Evolutionary conservation across 2,888 invertebrate species (phyloP), one percentile per base, ranked within the genome.

Genomic region (Vannuccia rotundouncinata): DNA sequence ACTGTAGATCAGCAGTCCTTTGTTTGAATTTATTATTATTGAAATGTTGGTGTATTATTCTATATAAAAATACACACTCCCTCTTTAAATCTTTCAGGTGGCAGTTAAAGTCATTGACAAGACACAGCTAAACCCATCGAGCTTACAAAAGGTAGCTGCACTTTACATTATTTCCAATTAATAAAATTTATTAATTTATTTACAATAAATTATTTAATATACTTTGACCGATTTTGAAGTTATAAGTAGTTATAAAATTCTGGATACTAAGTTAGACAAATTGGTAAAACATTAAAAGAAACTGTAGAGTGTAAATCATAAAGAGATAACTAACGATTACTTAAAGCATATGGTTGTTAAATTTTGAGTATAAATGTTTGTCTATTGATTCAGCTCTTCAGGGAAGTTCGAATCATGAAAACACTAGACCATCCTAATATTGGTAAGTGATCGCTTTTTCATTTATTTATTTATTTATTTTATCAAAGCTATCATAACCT

Each of bases 371-470:
- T 27, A 25, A 5, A 79, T 28, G n/a, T 66, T 59, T 77, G 2
- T 13, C 28, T 79, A n/a, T 1, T 10, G 59, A 25, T 81, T 30
- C n/a, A 80, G 80, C 29, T 80, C 2, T 80, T 76, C 45, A 91
- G 92, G 83, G 92, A 92, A 90, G 98, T 99, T 89, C 92, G 97
- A 90, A 99, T 99, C 91, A 99, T 99, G 99, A 99, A 99, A 91
- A 95, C 96, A 93, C 91, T 99, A 89, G 97, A 99, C 91, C 99
- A 99, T 92, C 99, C 99, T 87, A 99, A 99, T 91, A 99, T 99
- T 89, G 91, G 91, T 89, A 59, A 80, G 79, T 22, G 10, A 2
- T 25, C 27, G 17, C 10, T 79, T 78, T 17, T 22, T n/a, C 27
- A 78, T 22, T 22, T 22, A 74, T 74, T 13, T 13, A 27, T 13